Conservation (phyloP, 2,797 vertebrate genomes). For the Oreortyx pictus region DNA sequence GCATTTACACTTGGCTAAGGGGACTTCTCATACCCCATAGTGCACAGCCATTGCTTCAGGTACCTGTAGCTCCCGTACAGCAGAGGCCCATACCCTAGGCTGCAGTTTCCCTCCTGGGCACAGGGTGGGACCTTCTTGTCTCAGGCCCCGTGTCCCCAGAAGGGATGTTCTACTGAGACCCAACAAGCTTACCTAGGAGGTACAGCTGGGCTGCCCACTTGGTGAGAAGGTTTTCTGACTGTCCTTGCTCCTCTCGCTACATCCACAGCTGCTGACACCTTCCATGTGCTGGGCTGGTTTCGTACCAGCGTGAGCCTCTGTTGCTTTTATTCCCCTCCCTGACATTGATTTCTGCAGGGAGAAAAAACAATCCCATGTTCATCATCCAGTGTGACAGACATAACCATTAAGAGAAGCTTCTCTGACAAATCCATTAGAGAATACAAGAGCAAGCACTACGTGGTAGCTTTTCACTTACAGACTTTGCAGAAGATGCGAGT, state of each 20-base stretch:
- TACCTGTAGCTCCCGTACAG: neutral
- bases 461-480: neutral
- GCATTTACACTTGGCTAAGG: neutral
- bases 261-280: neutral
- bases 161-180: neutral
- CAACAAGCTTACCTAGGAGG: neutral
- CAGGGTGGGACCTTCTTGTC: neutral
- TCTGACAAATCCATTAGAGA: neutral
- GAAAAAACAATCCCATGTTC: neutral
- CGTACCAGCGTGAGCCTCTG: neutral
- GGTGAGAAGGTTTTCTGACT: neutral
- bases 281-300: neutral
- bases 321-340: neutral
- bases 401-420: neutral
- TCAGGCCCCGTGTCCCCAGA: neutral
- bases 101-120: neutral
- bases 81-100: neutral
- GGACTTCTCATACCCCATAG: neutral
- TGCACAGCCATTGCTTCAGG: neutral
- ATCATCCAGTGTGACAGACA: neutral
- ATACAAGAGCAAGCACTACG: neutral
- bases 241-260: neutral
- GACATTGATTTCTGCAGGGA: neutral
- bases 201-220: rapidly evolving
- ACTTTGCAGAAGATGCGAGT: neutral